Evolutionary conservation across 2,113 vertebrate species (phyloP).

Genomic region (Tauraco erythrolophus): DNA sequence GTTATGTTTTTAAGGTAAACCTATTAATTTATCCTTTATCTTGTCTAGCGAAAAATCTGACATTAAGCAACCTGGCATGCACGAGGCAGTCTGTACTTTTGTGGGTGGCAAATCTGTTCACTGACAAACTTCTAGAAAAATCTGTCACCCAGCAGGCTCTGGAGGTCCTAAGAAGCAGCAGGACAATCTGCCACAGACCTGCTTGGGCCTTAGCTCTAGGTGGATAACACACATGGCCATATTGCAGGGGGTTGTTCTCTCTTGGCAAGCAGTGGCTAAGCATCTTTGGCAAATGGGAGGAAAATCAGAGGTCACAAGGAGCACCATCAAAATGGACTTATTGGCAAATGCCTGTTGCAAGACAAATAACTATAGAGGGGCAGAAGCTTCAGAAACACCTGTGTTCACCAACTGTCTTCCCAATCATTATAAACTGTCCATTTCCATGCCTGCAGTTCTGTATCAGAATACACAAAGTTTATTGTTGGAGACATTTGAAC

Average conservation of each 20-base stretch:
- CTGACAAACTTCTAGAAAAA: constrained; percentile 52
- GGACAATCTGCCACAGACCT: constrained; percentile 62
- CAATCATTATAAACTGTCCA: not conserved
- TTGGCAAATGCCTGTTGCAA: constrained; percentile 13
- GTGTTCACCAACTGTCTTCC: not conserved
- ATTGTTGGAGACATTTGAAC: not conserved
- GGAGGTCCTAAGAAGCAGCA: constrained; percentile 39
- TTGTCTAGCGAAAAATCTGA: not conserved
- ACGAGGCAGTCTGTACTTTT: constrained; percentile 29
- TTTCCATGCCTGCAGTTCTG: not conserved
- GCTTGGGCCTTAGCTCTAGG: constrained; percentile 1
- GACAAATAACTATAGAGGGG: not conserved
- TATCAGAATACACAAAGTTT: not conserved
- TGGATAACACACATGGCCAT: not conserved
- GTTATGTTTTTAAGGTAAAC: not conserved
- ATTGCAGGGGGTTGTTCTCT: not conserved
- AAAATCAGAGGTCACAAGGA: not conserved
- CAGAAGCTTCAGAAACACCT: not conserved
- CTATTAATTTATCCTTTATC: not conserved
- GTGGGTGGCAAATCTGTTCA: constrained; percentile 60
- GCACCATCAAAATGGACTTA: not conserved
- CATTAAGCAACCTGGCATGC: not conserved
- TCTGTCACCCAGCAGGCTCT: constrained; percentile 48
- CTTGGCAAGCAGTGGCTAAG: constrained; percentile 25
- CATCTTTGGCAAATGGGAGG: not conserved